Percentiles rank a stretch among this genome's conserved stretches.
phyloP scores from a whole-genome alignment of 64 coral and sea anemone genomes.

The Astreopora myriophthalma region DNA sequence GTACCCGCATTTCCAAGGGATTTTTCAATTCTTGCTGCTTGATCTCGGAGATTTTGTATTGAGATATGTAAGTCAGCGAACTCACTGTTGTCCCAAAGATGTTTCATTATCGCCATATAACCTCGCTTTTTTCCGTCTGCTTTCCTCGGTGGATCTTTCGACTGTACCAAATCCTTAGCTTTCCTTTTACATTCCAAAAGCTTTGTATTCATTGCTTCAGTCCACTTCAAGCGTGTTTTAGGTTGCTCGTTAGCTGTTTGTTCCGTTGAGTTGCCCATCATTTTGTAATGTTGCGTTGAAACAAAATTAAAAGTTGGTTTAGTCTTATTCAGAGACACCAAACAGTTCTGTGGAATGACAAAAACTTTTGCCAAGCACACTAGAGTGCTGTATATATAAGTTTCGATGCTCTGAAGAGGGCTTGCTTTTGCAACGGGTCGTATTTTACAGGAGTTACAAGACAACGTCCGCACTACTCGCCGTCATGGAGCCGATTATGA shows the following conservation, averaged over 20 bases:
- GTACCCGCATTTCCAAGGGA: conserved; percentile 15
- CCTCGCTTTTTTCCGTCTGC: conserved; percentile 8
- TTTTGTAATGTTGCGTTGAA: not conserved
- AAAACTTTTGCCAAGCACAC: conserved; percentile 40
- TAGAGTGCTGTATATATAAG: not conserved
- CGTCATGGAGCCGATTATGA: no score
- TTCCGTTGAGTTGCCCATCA: not conserved
- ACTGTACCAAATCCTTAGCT: conserved; percentile 6
- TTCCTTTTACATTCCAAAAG: not conserved
- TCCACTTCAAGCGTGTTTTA: not conserved
- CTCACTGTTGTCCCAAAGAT: no score
- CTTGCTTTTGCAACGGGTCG: not conserved
- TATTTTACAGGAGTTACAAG: not conserved
- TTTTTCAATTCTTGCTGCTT: not conserved
- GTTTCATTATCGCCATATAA: no score
- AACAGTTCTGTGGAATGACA: not conserved
- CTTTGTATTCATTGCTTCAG: no score
- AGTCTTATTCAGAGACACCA: conserved; percentile 32
- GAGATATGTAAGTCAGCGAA: conserved; percentile 29
- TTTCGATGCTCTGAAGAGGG: not conserved
- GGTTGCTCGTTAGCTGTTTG: not conserved
- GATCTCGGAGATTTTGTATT: conserved; percentile 37
- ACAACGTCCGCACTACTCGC: no score
- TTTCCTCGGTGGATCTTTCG: not conserved
- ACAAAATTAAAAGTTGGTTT: conserved; percentile 11